These are phyloP conservation scores for Brienomyrus longianalis DNA, from an alignment of 2,113 vertebrate genomes.

Conservation along the genomic window DNA sequence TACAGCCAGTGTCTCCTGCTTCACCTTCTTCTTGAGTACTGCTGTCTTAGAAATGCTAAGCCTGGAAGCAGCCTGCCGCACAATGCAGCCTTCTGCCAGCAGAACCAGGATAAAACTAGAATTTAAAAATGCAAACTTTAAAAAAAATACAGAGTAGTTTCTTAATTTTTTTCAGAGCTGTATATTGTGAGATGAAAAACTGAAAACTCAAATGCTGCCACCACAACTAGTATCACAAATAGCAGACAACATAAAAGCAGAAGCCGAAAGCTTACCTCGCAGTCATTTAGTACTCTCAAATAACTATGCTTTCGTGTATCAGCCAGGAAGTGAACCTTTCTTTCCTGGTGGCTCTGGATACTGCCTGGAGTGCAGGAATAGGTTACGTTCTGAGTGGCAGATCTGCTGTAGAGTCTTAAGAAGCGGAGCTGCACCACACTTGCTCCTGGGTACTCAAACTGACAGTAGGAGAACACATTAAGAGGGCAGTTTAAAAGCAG, in stretches of 20 bases:
- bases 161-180: no score
- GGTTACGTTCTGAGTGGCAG: constrained; percentile 58
- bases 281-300: constrained; percentile 54
- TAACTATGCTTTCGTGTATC: constrained; percentile 64
- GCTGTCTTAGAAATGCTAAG: no score
- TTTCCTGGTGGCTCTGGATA: constrained; percentile 28
- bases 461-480: neutral
- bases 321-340: constrained; percentile 63
- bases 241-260: neutral
- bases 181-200: neutral
- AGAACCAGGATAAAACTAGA: no score
- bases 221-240: neutral
- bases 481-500: fast-evolving
- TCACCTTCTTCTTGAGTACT: no score
- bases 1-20: no score
- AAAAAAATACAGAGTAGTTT: no score
- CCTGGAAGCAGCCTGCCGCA: no score
- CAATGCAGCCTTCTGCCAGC: no score
- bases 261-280: constrained; percentile 51
- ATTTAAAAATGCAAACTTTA: no score
- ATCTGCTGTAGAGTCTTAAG: constrained; percentile 64
- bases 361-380: constrained; percentile 55
- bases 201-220: neutral
- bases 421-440: constrained; percentile 71
- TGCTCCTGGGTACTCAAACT: constrained; percentile 65